Evolutionary conservation across 2,113 vertebrate species (phyloP).

Genomic region (Chlorocebus sabaeus): DNA sequence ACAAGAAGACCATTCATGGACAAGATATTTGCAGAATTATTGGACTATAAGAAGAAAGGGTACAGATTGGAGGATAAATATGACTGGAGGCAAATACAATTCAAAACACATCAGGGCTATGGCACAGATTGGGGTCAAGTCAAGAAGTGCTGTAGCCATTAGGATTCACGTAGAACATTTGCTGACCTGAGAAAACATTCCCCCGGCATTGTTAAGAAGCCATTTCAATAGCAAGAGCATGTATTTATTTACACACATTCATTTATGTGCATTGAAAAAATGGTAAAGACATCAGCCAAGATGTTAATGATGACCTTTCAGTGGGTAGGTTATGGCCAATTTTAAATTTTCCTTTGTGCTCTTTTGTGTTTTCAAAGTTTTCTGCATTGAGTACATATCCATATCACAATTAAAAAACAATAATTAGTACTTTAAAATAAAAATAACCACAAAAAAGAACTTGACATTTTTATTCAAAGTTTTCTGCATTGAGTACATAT

Average conservation of each 20-base stretch:
- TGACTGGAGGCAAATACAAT: not conserved
- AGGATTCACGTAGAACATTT: not conserved
- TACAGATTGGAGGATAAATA: not conserved
- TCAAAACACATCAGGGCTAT: not conserved
- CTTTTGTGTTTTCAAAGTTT: conserved; percentile 25
- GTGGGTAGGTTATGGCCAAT: not conserved
- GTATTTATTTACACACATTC: not conserved
- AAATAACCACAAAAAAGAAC: not conserved
- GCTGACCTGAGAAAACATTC: not conserved
- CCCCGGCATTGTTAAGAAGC: not conserved
- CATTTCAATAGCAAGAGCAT: not conserved
- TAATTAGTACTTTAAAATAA: conserved; percentile 47
- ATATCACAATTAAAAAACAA: conserved; percentile 17
- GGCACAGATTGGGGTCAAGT: not conserved
- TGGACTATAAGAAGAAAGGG: not conserved
- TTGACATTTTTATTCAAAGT: not conserved
- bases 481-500: not conserved
- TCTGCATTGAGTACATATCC: not conserved
- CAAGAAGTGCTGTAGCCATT: no score
- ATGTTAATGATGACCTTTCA: not conserved
- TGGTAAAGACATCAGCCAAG: not conserved
- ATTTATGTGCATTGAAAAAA: not conserved
- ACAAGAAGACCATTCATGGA: not conserved
- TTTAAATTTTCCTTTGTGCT: not conserved
- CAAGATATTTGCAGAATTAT: not conserved